A percentile compares a stretch with the other conserved stretches of the same genome.
These are phyloP conservation scores for Mola mola DNA, from an alignment of 2,113 vertebrate species.

Conservation along the genomic window DNA sequence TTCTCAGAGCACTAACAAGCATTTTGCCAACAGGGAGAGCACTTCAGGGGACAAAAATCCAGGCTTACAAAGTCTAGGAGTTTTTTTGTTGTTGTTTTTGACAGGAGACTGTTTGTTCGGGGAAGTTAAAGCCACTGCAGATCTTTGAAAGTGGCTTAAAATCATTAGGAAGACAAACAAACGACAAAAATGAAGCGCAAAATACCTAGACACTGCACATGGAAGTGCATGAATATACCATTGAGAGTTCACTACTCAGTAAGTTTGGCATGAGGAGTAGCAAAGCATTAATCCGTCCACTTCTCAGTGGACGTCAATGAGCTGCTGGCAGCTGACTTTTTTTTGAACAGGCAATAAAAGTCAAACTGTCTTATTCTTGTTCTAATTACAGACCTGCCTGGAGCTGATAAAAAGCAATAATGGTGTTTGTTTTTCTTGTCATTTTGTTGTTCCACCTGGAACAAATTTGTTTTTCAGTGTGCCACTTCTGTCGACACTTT, in stretches of 20 bases:
- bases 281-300: constrained; percentile 27
- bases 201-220: constrained; percentile 1
- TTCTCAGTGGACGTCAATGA: constrained; percentile 34
- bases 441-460: constrained; percentile 18
- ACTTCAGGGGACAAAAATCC: constrained; percentile 33
- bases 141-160: constrained; percentile 41
- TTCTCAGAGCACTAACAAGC: constrained; percentile 66
- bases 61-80: constrained; percentile 18
- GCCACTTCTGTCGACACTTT: neutral
- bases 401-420: constrained; percentile 46
- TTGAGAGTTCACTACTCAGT: neutral
- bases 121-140: constrained; percentile 16
- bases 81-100: constrained; percentile 27
- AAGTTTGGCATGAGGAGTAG: constrained; percentile 2
- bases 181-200: neutral
- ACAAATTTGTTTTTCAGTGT: neutral
- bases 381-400: constrained; percentile 55
- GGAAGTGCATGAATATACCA: neutral
- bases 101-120: constrained; percentile 9
- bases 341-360: constrained; percentile 49
- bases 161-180: constrained; percentile 33
- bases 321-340: constrained; percentile 35
- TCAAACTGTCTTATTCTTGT: constrained; percentile 55
- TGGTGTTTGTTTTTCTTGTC: constrained; percentile 4
- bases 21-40: constrained; percentile 60